Evolutionary conservation across 2,797 vertebrate genomes (phyloP), one percentile per base, ranked within the genome.

Genomic region (Rhabdophis nuchalis): DNA sequence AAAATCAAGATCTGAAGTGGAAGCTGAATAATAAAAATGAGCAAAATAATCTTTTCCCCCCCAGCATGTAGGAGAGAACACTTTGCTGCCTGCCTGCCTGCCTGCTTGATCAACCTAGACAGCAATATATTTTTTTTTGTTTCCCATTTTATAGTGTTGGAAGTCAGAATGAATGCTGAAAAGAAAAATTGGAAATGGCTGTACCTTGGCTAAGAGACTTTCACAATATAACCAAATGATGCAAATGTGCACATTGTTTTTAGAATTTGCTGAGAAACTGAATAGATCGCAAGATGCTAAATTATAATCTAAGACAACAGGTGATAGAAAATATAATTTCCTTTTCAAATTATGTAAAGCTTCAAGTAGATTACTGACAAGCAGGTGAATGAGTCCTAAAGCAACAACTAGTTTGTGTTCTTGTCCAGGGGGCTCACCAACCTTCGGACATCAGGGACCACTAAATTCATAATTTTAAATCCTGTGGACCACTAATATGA

Each of bases 21-120:
- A 77, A 32, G 54, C 54, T 85, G 93, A 94, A 93, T 93, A 94
- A 91, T 20, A 95, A 93, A 95, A 88, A 5, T 5, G 72, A 93
- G 64, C n/a, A 94, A 94, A 94, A 57, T 93, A 92, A 93, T 93
- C 93, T 94, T 94, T 95, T 90, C 91, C 93, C 8, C 4, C 60
- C 2, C 92, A 92, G 90, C 58, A 93, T 89, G 90, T 93, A 87
- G 46, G 61, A 93, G 91, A 90, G 52, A 36, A 94, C 89, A 82
- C 10, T 11, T 52, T 94, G 93, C 91, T 94, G 93, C 91, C 93
- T 93, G 93, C 92, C 93, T 95, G 68, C 32, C 72, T 25, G 4
- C 72, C 20, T 25, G 91, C 72, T 86, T 96, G 94, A 94, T 64
- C 92, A 94, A 86, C 32, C 86, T 68, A 58, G 93, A 93, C 87